Conservation (phyloP, 2,797 vertebrate species). For the Neopelma chrysocephalum region DNA sequence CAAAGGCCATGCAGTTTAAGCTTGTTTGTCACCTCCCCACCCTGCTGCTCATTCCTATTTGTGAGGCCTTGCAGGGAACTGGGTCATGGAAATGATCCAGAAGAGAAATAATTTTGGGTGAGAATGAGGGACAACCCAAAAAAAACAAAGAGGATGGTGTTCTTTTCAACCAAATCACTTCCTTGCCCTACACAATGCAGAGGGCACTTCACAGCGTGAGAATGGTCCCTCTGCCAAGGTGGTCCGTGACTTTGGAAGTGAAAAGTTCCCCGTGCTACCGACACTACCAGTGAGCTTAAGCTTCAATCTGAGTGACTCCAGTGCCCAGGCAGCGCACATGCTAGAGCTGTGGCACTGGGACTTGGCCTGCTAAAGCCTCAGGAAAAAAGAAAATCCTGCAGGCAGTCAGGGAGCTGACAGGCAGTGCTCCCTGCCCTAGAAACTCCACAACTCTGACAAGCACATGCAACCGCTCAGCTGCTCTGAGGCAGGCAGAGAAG, state of each 20-base stretch:
- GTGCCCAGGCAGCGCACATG: neutral
- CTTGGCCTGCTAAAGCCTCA: neutral
- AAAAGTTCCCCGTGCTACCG: neutral
- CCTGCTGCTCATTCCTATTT: neutral
- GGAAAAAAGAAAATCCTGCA: neutral
- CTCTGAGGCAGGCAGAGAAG: neutral
- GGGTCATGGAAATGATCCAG: constrained; percentile 57
- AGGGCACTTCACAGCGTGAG: constrained; percentile 57
- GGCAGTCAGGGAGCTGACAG: neutral
- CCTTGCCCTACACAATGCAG: constrained; percentile 36
- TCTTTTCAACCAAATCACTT: constrained; percentile 43
- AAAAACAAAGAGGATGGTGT: neutral
- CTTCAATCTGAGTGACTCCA: neutral
- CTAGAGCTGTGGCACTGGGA: neutral
- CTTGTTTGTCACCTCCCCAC: neutral
- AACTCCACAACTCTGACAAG: neutral
- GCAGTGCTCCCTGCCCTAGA: neutral
- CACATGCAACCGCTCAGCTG: neutral
- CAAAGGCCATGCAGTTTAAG: neutral
- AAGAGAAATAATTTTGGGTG: constrained; percentile 30
- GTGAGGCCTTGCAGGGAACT: constrained; percentile 30
- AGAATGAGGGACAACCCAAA: neutral
- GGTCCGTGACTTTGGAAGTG: neutral
- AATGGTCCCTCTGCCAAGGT: constrained; percentile 40
- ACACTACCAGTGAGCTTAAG: neutral